These are phyloP conservation scores for Calephelis perditalis DNA, from an alignment of 2,888 invertebrate genomes.

Conservation along the genomic window DNA sequence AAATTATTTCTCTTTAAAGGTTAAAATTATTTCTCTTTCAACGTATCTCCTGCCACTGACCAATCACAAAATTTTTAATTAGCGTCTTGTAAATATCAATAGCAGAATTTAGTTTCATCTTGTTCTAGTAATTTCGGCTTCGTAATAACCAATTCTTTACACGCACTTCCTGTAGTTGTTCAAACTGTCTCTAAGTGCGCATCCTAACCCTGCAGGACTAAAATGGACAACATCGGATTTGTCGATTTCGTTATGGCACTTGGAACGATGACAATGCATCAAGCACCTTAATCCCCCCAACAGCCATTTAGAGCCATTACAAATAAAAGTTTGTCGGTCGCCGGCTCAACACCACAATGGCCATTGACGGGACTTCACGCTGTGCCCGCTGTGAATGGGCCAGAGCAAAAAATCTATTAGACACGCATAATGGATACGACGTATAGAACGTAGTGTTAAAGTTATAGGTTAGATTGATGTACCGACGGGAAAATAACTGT, in stretches of 20 bases:
- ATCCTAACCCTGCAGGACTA: conserved; percentile 7
- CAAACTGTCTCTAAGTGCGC: conserved; percentile 8
- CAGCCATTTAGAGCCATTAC: conserved; percentile 73
- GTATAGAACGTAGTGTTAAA: conserved; percentile 35
- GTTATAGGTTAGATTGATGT: conserved; percentile 44
- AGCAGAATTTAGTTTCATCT: no score
- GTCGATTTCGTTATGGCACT: conserved; percentile 47
- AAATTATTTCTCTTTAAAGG: no score
- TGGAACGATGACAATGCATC: conserved; percentile 58
- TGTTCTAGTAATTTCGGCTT: no score
- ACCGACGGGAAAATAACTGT: conserved; percentile 31
- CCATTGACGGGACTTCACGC: conserved; percentile 72
- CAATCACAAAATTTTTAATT: no score
- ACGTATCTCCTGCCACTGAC: no score
- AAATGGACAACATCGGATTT: conserved; percentile 36
- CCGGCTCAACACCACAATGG: conserved; percentile 59
- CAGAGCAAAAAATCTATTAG: conserved; percentile 73
- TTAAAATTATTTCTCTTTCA: no score
- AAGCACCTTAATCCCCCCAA: conserved; percentile 69
- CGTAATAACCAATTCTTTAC: no score
- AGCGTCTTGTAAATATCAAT: no score
- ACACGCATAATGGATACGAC: conserved; percentile 65
- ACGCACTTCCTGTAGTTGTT: no score
- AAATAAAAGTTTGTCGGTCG: conserved; percentile 70
- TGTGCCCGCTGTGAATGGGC: conserved; percentile 67